Percentiles rank a stretch among this genome's conserved stretches.
Evolutionary conservation across 2,888 invertebrate species (phyloP).

Genomic region (Microdon myrmicae): DNA sequence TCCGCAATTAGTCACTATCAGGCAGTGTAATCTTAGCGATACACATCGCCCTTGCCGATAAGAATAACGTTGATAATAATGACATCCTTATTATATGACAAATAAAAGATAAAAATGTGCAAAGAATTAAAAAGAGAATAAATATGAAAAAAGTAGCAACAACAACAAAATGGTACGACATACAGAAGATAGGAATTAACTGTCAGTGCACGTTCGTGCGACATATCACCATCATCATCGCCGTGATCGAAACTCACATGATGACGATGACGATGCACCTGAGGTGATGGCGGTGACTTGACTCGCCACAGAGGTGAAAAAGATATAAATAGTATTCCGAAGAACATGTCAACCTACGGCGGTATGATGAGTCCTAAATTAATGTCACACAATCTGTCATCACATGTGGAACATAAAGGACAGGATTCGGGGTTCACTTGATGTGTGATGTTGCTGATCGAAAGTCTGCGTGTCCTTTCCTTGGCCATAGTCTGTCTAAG

Average conservation of each 20-base stretch:
- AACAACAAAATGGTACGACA: no score
- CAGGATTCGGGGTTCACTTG: conserved; percentile 2
- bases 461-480: conserved; percentile 20
- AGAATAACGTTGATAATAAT: conserved; percentile 36
- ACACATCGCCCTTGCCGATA: conserved; percentile 48
- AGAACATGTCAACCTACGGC: conserved; percentile 34
- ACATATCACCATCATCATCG: conserved; percentile 23
- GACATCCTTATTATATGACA: conserved; percentile 46
- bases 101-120: conserved; percentile 1
- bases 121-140: conserved; percentile 4
- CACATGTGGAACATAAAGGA: conserved; percentile 5
- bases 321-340: conserved; percentile 8
- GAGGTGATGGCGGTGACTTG: conserved; percentile 27
- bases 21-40: conserved; percentile 43
- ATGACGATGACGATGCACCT: conserved; percentile 35
- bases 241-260: conserved; percentile 30
- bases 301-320: conserved; percentile 5
- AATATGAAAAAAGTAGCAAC: no score
- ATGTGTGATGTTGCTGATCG: conserved; percentile 1
- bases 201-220: conserved; percentile 40
- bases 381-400: conserved; percentile 46
- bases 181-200: no score
- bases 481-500: conserved; percentile 21
- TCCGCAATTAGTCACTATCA: conserved; percentile 48
- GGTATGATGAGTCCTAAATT: conserved; percentile 49